Percentiles rank a stretch among this genome's conserved stretches.
These are phyloP conservation scores for Lethocerus indicus DNA, from an alignment of 1,140 invertebrate genomes.

Conservation along the genomic window DNA sequence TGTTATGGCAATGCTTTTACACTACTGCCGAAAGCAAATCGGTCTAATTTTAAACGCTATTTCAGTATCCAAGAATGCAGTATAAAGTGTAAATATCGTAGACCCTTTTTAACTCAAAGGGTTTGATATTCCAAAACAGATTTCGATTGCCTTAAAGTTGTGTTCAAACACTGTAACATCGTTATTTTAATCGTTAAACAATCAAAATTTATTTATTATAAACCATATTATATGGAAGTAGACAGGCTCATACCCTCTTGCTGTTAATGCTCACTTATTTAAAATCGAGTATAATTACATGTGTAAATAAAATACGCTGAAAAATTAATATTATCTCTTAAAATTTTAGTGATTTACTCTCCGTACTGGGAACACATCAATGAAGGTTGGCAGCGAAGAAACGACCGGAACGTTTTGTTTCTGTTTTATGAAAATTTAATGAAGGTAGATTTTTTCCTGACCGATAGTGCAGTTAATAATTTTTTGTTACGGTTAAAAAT, in stretches of 20 bases:
- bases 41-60: too few species aligned
- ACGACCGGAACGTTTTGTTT: constrained; percentile 53
- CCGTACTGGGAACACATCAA: constrained; percentile 57
- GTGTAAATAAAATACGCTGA: not conserved
- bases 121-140: too few species aligned
- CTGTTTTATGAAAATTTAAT: constrained; percentile 67
- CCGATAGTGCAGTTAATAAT: not conserved
- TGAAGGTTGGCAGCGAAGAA: constrained; percentile 44
- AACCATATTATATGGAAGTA: not conserved
- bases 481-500: not conserved
- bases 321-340: not conserved
- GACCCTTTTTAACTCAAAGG: too few species aligned
- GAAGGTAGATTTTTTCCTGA: constrained; percentile 27
- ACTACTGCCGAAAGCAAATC: too few species aligned
- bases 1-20: too few species aligned
- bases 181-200: too few species aligned
- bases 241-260: not conserved
- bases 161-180: too few species aligned
- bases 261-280: not conserved
- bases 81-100: too few species aligned
- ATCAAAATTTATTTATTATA: not conserved
- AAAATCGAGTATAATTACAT: not conserved
- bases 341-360: constrained; percentile 35
- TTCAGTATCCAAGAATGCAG: too few species aligned
- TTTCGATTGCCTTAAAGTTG: too few species aligned